phyloP scores from a whole-genome alignment of 37 sponge, comb jelly and placozoan species.

The Axinella damicornis region DNA sequence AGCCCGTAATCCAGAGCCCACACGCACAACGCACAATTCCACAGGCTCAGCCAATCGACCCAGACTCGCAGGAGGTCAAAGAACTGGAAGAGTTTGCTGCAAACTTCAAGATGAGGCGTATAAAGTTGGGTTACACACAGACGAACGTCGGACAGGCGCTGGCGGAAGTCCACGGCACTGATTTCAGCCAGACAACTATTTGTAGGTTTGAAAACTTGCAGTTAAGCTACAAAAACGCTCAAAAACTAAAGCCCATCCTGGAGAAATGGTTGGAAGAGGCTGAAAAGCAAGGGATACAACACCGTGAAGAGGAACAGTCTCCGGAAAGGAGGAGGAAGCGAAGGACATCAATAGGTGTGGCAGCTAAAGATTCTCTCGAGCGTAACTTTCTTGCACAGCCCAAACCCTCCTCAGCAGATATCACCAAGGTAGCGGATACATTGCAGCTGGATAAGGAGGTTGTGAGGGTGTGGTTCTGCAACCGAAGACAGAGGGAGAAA shows the following conservation, averaged over 20 bases:
- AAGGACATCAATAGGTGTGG: slow-evolving; percentile 84
- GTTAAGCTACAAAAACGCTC: slow-evolving; percentile 95
- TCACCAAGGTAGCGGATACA: slow-evolving; percentile 80
- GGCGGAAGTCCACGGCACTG: slow-evolving; percentile 93
- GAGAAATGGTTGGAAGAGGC: slow-evolving; percentile 97
- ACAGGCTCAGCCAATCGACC: slow-evolving; percentile 62
- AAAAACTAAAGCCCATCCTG: slow-evolving; percentile 94
- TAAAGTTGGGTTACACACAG: slow-evolving; percentile 98
- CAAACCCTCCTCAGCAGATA: slow-evolving; percentile 92
- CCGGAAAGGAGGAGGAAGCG: slow-evolving; percentile 92
- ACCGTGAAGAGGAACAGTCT: slow-evolving; percentile 74
- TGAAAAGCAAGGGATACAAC: slow-evolving; percentile 77
- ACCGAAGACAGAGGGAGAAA: slow-evolving; percentile 95
- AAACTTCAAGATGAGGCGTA: slow-evolving; percentile 84
- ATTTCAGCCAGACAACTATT: slow-evolving; percentile 98
- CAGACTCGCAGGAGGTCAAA: slow-evolving; percentile 87
- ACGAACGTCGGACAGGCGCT: slow-evolving; percentile 96
- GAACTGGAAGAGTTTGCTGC: slow-evolving; percentile 91
- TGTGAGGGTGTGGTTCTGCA: slow-evolving; percentile 98
- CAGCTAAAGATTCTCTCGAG: slow-evolving; percentile 89
- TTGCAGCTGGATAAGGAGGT: slow-evolving; percentile 94
- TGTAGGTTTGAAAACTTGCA: slow-evolving; percentile 98
- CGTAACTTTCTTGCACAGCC: slow-evolving; percentile 84
- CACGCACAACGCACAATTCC: slow-evolving; percentile 58
- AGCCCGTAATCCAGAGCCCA: slow-evolving; percentile 45